Evolutionary conservation across 2,888 invertebrate species (phyloP).

Genomic region (Tetheella fluctuosa): DNA sequence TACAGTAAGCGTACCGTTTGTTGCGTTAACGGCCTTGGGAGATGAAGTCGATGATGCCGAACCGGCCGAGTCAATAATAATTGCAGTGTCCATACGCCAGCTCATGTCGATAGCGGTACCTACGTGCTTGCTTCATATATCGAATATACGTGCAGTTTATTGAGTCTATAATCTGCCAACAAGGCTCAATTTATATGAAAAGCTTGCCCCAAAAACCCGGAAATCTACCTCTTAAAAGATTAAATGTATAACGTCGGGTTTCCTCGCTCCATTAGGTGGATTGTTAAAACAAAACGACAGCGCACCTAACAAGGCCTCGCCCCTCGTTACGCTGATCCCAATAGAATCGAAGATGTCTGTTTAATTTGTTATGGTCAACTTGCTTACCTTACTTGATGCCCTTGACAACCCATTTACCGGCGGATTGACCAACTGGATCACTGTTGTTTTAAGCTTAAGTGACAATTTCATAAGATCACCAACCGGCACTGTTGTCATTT

Average conservation of each 20-base stretch:
- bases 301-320: slow-evolving; percentile 36
- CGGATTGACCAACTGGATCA: slow-evolving; percentile 29
- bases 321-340: slow-evolving; percentile 33
- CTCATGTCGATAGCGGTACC: slow-evolving; percentile 16
- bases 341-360: slow-evolving; percentile 41
- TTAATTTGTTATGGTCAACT: slow-evolving; percentile 51
- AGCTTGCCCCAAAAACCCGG: neutral
- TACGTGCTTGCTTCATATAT: neutral
- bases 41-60: slow-evolving; percentile 60
- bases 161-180: neutral
- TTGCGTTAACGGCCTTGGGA: slow-evolving; percentile 72
- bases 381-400: slow-evolving; percentile 49
- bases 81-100: slow-evolving; percentile 40
- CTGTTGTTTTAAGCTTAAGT: slow-evolving; percentile 11
- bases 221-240: neutral
- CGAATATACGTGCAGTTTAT: neutral
- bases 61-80: slow-evolving; percentile 54
- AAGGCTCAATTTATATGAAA: neutral
- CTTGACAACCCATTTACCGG: slow-evolving; percentile 43
- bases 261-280: slow-evolving; percentile 20
- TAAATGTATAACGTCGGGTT: neutral
- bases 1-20: slow-evolving; percentile 73
- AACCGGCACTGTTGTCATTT: neutral
- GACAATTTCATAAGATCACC: slow-evolving; percentile 11
- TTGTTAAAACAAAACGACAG: slow-evolving; percentile 26